These are phyloP conservation scores for Berghia stephanieae DNA, from an alignment of 1,140 invertebrate species.

Conservation along the genomic window DNA sequence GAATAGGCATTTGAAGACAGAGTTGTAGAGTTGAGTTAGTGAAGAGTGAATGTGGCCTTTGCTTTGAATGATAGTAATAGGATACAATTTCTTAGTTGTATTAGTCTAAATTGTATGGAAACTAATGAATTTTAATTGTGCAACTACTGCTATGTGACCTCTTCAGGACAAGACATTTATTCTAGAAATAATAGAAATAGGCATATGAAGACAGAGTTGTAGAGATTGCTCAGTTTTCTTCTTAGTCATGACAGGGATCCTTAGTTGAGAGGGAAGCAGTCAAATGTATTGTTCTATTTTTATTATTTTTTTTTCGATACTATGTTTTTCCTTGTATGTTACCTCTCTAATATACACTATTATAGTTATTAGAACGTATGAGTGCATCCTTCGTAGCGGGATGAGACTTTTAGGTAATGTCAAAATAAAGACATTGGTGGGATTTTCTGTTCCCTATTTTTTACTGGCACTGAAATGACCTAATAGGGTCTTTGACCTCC, in stretches of 20 bases:
- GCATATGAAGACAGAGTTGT: background rate
- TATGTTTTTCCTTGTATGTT: background rate
- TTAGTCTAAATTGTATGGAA: background rate
- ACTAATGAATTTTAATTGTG: background rate
- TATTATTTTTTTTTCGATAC: background rate
- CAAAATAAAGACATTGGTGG: too few species aligned
- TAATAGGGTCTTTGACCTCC: too few species aligned
- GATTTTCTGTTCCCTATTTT: too few species aligned
- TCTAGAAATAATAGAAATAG: background rate
- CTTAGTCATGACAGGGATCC: background rate
- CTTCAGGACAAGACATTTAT: background rate
- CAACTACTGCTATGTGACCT: too few species aligned
- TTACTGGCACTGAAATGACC: too few species aligned
- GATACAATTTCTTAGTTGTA: background rate
- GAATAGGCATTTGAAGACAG: background rate
- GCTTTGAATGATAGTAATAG: background rate
- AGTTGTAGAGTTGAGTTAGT: background rate
- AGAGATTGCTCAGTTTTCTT: too few species aligned
- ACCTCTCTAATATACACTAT: background rate
- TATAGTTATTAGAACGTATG: too few species aligned
- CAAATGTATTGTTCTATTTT: background rate
- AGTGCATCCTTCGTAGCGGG: too few species aligned
- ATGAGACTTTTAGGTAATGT: too few species aligned
- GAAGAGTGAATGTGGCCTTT: background rate
- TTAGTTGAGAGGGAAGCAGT: background rate